Conservation (phyloP, 2,113 vertebrate species). For the Struthidea cinerea region DNA sequence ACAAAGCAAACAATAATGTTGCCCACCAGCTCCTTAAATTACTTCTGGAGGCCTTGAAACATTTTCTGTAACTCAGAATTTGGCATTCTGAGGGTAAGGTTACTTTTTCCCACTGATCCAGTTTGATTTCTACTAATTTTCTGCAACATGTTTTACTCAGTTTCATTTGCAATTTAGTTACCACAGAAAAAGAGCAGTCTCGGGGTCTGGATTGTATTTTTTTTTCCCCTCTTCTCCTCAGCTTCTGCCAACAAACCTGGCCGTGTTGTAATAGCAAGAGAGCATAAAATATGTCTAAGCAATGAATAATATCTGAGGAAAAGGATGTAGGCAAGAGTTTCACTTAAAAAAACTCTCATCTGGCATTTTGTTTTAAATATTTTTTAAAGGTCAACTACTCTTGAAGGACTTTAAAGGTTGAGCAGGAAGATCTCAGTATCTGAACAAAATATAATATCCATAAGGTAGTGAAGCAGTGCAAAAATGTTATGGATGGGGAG, state of each 20-base stretch:
- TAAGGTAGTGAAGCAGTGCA: neutral
- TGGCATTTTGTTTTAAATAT: conserved; percentile 25
- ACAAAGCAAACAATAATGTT: conserved; percentile 37
- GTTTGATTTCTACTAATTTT: conserved; percentile 33
- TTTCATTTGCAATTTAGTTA: conserved; percentile 19
- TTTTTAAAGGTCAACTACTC: conserved; percentile 74
- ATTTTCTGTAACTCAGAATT: conserved; percentile 18
- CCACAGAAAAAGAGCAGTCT: neutral
- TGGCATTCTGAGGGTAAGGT: conserved; percentile 15
- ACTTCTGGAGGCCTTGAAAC: conserved; percentile 10
- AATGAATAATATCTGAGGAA: neutral
- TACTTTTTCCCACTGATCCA: conserved; percentile 22
- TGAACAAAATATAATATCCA: conserved; percentile 55
- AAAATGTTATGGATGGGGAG: conserved; percentile 2
- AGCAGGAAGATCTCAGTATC: conserved; percentile 58
- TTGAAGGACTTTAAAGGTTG: conserved; percentile 76
- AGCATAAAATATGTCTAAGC: neutral
- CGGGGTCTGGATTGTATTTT: neutral
- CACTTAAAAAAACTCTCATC: neutral
- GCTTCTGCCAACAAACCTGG: neutral
- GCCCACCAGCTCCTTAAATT: conserved; percentile 41
- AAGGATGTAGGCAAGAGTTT: neutral
- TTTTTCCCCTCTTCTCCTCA: neutral
- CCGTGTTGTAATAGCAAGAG: neutral
- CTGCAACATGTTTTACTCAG: conserved; percentile 26